Evolutionary conservation across 2,888 invertebrate genomes (phyloP), one percentile per base, ranked within the genome.

Genomic region (Bhutanitis thaidina): DNA sequence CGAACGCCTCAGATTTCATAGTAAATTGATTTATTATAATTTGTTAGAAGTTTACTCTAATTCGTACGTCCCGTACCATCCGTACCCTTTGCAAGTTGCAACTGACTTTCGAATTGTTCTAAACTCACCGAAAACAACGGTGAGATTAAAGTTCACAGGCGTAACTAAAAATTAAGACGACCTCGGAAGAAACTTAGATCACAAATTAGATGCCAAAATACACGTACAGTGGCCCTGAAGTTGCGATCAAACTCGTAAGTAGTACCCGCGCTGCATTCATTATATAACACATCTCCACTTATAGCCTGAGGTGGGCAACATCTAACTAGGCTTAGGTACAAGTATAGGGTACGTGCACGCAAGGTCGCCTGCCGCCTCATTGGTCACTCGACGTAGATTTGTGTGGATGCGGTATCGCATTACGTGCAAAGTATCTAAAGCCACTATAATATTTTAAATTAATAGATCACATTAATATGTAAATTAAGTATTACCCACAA

Each of bases 361-460:
- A 87, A 88, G 87, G 87, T 81, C 86, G 79, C 62, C 77, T 70
- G 84, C 82, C 86, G 85, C 85, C 84, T 84, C 84, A 77, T 69
- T 85, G 80, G 78, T 76, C 81, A 78, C 69, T 64, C 49, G 50
- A 53, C 58, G 61, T 62, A 52, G 67, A 56, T 57, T 65, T 64
- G 44, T 61, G 54, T 78, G 79, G 86, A 85, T 71, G 63, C 55
- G 60, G 30, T 46, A n/a, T 43, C 46, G 63, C 25, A 35, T 29
- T 27, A 27, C 20, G 20, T 5, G 20, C 20, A 5, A 2, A 20
- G 20, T 20, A 20, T 20, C 20, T 20, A 2, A n/a, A n/a, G n/a
- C n/a, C n/a, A n/a, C n/a, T n/a, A n/a, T n/a, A n/a, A n/a, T n/a
- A n/a, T n/a, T n/a, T n/a, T n/a, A n/a, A n/a, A n/a, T n/a, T n/a